Conservation (phyloP, 1,140 invertebrate genomes). For the Cephus cinctus region DNA sequence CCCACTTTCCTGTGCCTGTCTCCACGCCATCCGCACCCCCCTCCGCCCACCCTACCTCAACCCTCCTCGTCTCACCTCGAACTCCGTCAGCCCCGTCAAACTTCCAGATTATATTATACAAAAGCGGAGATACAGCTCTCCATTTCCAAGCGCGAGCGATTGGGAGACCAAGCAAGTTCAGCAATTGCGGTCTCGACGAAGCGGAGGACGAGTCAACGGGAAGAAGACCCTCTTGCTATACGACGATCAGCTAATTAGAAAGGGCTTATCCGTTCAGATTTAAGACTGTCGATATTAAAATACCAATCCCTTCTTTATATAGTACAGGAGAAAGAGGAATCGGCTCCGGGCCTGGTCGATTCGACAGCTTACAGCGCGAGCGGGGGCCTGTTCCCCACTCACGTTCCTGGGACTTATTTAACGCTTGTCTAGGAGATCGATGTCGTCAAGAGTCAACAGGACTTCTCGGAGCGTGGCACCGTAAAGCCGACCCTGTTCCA, state of each 20-base stretch:
- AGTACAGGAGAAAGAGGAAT: not conserved
- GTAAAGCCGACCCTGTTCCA: not conserved
- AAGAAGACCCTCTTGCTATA: no score
- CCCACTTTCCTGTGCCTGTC: constrained; percentile 9
- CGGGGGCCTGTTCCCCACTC: no score
- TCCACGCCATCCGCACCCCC: not conserved
- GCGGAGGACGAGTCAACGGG: no score
- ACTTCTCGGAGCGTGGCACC: not conserved
- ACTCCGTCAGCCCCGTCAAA: constrained; percentile 23
- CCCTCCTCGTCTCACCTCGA: not conserved
- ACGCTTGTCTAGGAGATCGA: constrained; percentile 4
- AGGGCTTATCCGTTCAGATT: no score
- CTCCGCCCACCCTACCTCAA: not conserved
- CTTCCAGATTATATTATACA: constrained; percentile 35
- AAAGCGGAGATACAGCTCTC: constrained; percentile 27
- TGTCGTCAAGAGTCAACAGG: constrained; percentile 5
- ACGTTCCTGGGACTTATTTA: no score
- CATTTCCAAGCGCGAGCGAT: constrained; percentile 14
- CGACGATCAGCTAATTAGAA: no score
- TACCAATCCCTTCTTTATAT: constrained; percentile 10
- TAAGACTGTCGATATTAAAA: no score
- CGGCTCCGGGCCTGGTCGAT: not conserved
- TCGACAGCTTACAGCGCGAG: not conserved
- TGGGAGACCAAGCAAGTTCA: not conserved
- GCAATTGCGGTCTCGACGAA: no score